Conservation (phyloP, 2,797 vertebrate species). For the Peromyscus attwateri region DNA sequence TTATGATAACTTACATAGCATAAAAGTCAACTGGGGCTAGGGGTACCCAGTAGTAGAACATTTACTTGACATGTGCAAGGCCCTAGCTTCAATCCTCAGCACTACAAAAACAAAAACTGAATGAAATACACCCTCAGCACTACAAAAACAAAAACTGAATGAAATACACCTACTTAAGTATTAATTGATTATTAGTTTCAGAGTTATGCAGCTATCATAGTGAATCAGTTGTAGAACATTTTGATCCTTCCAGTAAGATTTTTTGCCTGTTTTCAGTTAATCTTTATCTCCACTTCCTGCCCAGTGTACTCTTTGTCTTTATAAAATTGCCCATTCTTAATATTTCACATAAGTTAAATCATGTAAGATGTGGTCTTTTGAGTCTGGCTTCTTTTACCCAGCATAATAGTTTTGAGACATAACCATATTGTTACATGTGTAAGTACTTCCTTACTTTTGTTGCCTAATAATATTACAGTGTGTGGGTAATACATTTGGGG, state of each 20-base stretch:
- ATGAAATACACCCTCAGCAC: too few species aligned
- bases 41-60: background rate
- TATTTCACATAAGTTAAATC: constrained; percentile 65
- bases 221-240: constrained; percentile 48
- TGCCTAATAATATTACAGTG: constrained; percentile 53
- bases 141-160: background rate
- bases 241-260: background rate
- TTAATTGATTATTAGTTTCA: constrained; percentile 54
- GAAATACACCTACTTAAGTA: background rate
- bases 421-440: background rate
- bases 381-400: constrained; percentile 58
- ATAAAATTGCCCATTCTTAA: constrained; percentile 48
- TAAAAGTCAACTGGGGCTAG: background rate
- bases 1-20: constrained; percentile 36
- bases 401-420: constrained; percentile 50
- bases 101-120: background rate
- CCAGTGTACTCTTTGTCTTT: constrained; percentile 28
- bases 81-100: background rate
- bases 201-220: background rate
- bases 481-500: constrained; percentile 27
- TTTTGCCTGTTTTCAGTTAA: constrained; percentile 38
- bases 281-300: background rate
- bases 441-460: constrained; percentile 49
- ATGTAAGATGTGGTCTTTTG: constrained; percentile 29
- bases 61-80: background rate